Conservation (phyloP, 35 echinoderm and acorn worm species). For the Stichopus chloronotus region DNA sequence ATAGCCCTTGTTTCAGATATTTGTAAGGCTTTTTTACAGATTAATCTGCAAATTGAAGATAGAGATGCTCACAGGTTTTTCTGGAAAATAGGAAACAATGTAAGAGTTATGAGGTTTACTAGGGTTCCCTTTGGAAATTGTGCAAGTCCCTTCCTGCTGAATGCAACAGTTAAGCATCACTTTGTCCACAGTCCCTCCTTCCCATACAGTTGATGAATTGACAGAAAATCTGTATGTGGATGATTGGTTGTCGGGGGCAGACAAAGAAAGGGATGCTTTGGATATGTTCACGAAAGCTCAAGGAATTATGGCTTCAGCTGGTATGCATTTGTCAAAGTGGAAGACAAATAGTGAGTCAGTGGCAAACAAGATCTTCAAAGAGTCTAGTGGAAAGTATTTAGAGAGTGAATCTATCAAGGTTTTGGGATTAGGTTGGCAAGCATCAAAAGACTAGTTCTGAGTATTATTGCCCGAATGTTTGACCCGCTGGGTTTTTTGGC, state of each 20-base stretch:
- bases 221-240: constrained; percentile 54
- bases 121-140: constrained; percentile 34
- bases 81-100: not conserved
- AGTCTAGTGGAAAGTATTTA: constrained; percentile 34
- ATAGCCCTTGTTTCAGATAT: constrained; percentile 59
- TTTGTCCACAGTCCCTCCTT: constrained; percentile 29
- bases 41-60: constrained; percentile 33
- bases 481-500: constrained; percentile 33
- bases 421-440: constrained; percentile 27
- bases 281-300: constrained; percentile 30
- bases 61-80: constrained; percentile 53
- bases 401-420: constrained; percentile 22
- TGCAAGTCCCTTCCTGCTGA: constrained; percentile 6
- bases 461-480: constrained; percentile 28
- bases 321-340: constrained; percentile 30
- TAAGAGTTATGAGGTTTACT: constrained; percentile 39
- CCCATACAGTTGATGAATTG: constrained; percentile 40
- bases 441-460: constrained; percentile 19
- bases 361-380: constrained; percentile 25
- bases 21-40: constrained; percentile 56
- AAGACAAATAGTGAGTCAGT: constrained; percentile 31
- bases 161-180: constrained; percentile 49
- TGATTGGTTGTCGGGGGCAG: no score
- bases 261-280: constrained; percentile 44
- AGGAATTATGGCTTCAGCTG: constrained; percentile 37